These are phyloP conservation scores for Drosophila neotestacea DNA, from an alignment of 2,888 invertebrate genomes.

Conservation along the genomic window DNA sequence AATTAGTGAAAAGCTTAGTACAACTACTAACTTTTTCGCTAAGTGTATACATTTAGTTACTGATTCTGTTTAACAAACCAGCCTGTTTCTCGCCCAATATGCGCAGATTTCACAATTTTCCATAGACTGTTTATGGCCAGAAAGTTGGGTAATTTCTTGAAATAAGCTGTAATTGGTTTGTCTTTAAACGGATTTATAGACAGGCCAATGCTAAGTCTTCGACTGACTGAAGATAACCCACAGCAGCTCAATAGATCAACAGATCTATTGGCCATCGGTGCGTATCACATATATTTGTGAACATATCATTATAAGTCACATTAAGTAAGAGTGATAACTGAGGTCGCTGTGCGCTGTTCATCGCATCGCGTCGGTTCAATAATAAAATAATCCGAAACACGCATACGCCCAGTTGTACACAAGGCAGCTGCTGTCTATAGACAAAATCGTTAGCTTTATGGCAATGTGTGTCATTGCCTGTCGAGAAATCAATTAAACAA, in stretches of 20 bases:
- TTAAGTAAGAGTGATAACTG: conserved; percentile 82
- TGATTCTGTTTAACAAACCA: conserved; percentile 9
- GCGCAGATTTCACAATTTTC: conserved; percentile 44
- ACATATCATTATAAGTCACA: conserved; percentile 75
- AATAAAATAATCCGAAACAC: conserved; percentile 44
- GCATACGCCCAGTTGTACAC: conserved; percentile 77
- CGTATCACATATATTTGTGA: conserved; percentile 45
- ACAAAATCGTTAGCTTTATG: conserved; percentile 62
- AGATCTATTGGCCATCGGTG: conserved; percentile 60
- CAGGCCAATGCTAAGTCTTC: conserved; percentile 29
- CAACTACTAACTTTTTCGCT: not conserved
- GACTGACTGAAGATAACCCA: conserved; percentile 29
- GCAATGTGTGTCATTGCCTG: conserved; percentile 81
- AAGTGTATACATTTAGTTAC: not conserved
- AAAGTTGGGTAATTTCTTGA: conserved; percentile 16
- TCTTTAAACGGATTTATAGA: conserved; percentile 18
- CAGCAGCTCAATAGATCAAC: conserved; percentile 1
- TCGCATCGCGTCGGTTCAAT: conserved; percentile 34
- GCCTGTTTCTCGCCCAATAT: not conserved
- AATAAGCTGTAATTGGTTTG: conserved; percentile 19
- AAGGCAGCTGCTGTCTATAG: conserved; percentile 40
- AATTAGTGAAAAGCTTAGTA: conserved; percentile 58
- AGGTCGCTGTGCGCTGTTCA: conserved; percentile 54
- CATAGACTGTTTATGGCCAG: not conserved
- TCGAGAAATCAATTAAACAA: conserved; percentile 78